These are phyloP conservation scores for Sebastiscus albofasciatus DNA, from an alignment of 2,797 vertebrate genomes.

Conservation along the genomic window DNA sequence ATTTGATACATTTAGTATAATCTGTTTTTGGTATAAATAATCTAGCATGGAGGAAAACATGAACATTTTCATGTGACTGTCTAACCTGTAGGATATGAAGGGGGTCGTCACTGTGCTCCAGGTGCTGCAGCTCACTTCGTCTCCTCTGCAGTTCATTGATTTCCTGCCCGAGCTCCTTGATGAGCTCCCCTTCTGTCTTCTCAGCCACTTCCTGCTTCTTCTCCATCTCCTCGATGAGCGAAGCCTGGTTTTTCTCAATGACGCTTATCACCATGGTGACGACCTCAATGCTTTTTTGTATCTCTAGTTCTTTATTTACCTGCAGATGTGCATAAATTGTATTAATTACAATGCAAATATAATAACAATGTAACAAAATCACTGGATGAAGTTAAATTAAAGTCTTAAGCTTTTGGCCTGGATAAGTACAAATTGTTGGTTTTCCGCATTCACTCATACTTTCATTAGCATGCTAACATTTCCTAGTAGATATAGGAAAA, in stretches of 20 bases:
- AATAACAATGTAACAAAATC: no score
- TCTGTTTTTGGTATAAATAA: background rate
- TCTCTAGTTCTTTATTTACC: conserved; percentile 35
- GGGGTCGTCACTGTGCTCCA: conserved; percentile 47
- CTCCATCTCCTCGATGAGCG: conserved; percentile 35
- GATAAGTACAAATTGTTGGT: background rate
- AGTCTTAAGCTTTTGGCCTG: background rate
- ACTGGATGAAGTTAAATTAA: no score
- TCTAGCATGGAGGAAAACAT: background rate
- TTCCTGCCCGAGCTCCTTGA: conserved; percentile 54
- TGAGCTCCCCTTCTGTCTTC: conserved; percentile 1
- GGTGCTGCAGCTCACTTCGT: conserved; percentile 41
- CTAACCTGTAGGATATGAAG: conserved; percentile 59
- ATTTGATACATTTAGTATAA: background rate
- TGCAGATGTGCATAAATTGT: background rate
- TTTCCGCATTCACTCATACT: background rate
- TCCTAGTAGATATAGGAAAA: background rate
- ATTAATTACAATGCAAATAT: background rate
- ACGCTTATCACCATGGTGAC: background rate
- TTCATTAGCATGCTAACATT: background rate
- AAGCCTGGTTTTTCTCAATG: conserved; percentile 48
- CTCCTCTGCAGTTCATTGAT: conserved; percentile 52
- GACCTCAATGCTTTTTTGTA: conserved; percentile 28
- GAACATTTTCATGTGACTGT: background rate
- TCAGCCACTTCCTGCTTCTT: conserved; percentile 23